Conservation (phyloP, 53 echinoderm and acorn worm species). For the Hippasteria phrygiana region DNA sequence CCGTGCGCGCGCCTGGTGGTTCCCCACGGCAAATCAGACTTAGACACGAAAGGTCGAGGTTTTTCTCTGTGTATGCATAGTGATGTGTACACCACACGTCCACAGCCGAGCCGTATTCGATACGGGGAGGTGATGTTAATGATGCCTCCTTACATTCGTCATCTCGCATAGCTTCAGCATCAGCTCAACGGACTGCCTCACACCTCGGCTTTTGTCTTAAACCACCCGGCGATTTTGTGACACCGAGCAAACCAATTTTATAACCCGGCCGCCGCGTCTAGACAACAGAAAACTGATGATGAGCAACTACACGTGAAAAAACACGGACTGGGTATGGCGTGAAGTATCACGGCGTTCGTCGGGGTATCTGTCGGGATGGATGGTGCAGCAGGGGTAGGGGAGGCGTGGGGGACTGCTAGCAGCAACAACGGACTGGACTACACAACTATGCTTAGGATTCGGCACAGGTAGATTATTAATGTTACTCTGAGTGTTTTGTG, state of each 20-base stretch:
- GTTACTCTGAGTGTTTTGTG: neutral
- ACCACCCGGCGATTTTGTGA: neutral
- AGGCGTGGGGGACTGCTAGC: neutral
- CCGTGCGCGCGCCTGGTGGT: no score
- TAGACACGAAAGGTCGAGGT: no score
- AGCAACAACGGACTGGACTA: constrained; percentile 29
- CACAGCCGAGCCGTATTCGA: no score
- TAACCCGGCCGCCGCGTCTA: neutral
- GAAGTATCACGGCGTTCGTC: neutral
- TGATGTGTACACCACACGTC: neutral
- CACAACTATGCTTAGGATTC: constrained; percentile 5
- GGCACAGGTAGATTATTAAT: constrained; percentile 51
- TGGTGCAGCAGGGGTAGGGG: constrained; percentile 18
- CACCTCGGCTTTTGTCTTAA: constrained; percentile 1
- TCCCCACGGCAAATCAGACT: no score
- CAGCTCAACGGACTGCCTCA: neutral
- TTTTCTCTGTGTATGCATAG: neutral
- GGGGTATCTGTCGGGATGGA: constrained; percentile 26
- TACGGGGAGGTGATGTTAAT: neutral
- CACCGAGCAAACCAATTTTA: neutral
- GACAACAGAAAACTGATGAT: neutral
- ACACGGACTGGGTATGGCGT: neutral
- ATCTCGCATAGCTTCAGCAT: neutral
- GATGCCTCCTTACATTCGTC: neutral
- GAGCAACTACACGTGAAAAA: neutral